Conservation (phyloP, 2,888 invertebrate species). For the Acrobasis repandana region DNA sequence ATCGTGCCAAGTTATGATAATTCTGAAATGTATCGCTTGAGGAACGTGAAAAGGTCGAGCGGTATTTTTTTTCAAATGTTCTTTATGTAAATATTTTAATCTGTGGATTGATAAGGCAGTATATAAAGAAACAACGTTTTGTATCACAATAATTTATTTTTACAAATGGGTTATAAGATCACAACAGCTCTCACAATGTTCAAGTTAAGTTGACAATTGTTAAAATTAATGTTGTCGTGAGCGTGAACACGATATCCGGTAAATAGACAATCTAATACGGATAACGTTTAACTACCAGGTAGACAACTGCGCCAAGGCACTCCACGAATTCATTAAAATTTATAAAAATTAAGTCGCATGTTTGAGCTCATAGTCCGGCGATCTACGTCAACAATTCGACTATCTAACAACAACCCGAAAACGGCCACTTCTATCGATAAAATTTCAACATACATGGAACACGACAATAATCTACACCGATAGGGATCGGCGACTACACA, state of each 20-base stretch:
- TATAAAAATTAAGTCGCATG: slow-evolving; percentile 57
- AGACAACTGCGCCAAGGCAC: slow-evolving; percentile 41
- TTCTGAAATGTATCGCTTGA: too few species aligned
- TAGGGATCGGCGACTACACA: slow-evolving; percentile 54
- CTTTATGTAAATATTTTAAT: too few species aligned
- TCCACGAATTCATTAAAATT: slow-evolving; percentile 42
- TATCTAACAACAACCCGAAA: slow-evolving; percentile 71
- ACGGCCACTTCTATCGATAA: slow-evolving; percentile 72
- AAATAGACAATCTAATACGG: slow-evolving; percentile 43
- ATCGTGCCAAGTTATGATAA: too few species aligned
- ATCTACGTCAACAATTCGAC: slow-evolving; percentile 60
- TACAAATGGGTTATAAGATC: slow-evolving; percentile 79
- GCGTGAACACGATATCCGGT: slow-evolving; percentile 48
- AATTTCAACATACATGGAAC: slow-evolving; percentile 62
- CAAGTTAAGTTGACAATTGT: slow-evolving; percentile 63
- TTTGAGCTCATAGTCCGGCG: slow-evolving; percentile 64
- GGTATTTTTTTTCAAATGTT: too few species aligned
- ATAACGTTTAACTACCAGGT: slow-evolving; percentile 37
- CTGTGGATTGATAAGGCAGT: neutral
- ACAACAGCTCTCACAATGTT: slow-evolving; percentile 75
- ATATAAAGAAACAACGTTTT: slow-evolving; percentile 48
- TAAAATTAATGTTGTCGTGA: slow-evolving; percentile 56
- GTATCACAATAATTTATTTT: slow-evolving; percentile 84
- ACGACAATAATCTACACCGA: slow-evolving; percentile 58
- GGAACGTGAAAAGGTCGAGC: too few species aligned